Evolutionary conservation across 23 tunicate species (phyloP).

Genomic region (Ascidia mentula): DNA sequence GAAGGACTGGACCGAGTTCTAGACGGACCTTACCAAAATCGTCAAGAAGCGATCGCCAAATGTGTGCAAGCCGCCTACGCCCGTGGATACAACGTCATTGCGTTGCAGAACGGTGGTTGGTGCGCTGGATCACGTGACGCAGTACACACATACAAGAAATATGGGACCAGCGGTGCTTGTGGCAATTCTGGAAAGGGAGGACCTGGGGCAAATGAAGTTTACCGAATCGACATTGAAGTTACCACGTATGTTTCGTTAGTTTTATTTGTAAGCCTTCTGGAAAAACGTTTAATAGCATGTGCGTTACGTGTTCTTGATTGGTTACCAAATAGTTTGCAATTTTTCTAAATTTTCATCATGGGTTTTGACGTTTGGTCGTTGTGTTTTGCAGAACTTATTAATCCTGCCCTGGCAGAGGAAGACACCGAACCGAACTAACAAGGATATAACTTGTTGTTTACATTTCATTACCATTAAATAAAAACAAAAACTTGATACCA

Average conservation of each 20-base stretch:
- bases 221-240: background rate
- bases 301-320: no score
- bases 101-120: conserved; percentile 21
- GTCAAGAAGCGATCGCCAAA: conserved; percentile 20
- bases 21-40: background rate
- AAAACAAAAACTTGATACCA: no score
- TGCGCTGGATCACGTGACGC: conserved; percentile 18
- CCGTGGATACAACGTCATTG: conserved; percentile 23
- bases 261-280: no score
- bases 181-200: conserved; percentile 31
- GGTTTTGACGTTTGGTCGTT: no score
- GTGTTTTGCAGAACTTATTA: no score
- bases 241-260: conserved; percentile 1
- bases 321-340: no score
- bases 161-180: background rate
- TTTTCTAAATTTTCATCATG: no score
- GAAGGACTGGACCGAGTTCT: conserved; percentile 9
- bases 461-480: no score
- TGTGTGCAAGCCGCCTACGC: conserved; percentile 24
- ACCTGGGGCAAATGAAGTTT: background rate
- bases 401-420: no score
- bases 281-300: no score
- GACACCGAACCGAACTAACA: no score
- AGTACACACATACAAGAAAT: conserved; percentile 10
- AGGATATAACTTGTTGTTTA: no score